Conservation (phyloP, 2,888 invertebrate genomes). For the Trissoscelio sp. region DNA sequence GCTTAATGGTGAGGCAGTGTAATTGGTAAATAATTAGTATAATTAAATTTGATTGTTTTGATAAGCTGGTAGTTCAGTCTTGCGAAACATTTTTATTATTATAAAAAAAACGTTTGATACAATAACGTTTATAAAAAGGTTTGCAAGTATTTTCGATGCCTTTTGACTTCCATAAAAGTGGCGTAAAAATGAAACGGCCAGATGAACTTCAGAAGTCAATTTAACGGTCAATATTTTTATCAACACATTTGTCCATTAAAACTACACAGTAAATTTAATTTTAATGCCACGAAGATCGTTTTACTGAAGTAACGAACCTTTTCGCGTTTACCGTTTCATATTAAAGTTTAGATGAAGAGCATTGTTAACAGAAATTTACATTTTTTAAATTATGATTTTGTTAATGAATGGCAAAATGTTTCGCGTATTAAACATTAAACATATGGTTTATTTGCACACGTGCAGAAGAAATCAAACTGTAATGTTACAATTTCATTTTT, state of each 20-base stretch:
- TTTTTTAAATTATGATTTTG: neutral
- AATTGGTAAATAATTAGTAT: constrained; percentile 14
- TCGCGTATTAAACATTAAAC: too few species aligned
- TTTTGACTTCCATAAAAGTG: neutral
- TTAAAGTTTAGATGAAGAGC: constrained; percentile 9
- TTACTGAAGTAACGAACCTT: constrained; percentile 41
- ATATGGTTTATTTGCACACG: too few species aligned
- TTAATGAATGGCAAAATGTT: too few species aligned
- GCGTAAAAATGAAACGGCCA: neutral
- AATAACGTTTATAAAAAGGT: neutral
- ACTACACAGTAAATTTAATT: constrained; percentile 35
- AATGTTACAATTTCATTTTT: too few species aligned
- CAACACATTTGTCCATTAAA: constrained; percentile 6
- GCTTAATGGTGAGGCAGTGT: constrained; percentile 11
- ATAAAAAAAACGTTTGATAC: neutral
- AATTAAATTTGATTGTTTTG: neutral
- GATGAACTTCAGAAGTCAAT: neutral
- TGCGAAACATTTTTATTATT: neutral
- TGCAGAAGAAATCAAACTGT: too few species aligned
- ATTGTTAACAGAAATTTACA: constrained; percentile 3
- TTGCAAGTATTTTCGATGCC: neutral
- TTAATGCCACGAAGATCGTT: constrained; percentile 21
- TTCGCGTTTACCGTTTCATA: constrained; percentile 24
- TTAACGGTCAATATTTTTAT: constrained; percentile 1
- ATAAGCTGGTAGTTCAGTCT: neutral